phyloP scores from a whole-genome alignment of 1,140 invertebrate species.

The Tetraneura akinire region DNA sequence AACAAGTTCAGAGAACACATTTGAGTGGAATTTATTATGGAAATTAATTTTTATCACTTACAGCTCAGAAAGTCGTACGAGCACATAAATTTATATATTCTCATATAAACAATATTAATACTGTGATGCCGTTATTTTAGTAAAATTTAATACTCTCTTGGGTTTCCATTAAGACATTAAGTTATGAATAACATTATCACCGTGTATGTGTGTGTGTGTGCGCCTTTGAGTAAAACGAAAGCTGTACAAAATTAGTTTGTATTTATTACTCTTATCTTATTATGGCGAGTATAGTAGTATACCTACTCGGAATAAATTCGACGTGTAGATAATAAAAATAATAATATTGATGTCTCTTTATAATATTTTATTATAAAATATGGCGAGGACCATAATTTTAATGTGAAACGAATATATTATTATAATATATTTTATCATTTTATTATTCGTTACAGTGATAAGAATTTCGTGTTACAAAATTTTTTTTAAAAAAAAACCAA shows the following conservation, averaged over 20 bases:
- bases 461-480: no score
- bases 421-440: no score
- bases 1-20: neutral
- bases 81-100: constrained; percentile 30
- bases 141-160: constrained; percentile 29
- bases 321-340: neutral
- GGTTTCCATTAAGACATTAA: constrained; percentile 20
- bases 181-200: constrained; percentile 43
- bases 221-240: neutral
- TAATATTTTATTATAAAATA: no score
- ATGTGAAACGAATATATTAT: no score
- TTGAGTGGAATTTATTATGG: constrained; percentile 23
- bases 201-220: no score
- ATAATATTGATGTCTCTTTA: no score
- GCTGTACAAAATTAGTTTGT: constrained; percentile 15
- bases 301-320: neutral
- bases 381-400: no score
- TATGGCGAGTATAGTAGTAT: no score
- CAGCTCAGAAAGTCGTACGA: neutral
- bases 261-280: constrained; percentile 37
- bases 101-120: constrained; percentile 38
- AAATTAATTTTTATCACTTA: constrained; percentile 44
- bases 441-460: no score
- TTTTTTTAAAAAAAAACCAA: no score
- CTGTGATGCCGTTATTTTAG: constrained; percentile 20